phyloP scores from a whole-genome alignment of 2,797 vertebrate species.

The Pelodytes ibericus region DNA sequence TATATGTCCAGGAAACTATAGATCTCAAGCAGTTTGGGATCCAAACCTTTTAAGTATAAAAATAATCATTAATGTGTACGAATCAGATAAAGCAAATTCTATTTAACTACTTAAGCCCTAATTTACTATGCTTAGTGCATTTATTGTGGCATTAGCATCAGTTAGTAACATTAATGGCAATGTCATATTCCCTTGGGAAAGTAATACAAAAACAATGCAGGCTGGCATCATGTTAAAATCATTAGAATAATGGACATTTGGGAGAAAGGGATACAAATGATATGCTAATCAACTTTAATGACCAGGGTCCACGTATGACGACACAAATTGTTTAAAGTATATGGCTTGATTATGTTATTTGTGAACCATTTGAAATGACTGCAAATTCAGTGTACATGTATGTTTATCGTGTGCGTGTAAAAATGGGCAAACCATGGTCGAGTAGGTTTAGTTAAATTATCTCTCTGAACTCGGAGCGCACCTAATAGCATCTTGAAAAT shows the following conservation, averaged over 20 bases:
- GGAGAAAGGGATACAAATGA: neutral
- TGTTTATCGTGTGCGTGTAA: too few relatives aligned
- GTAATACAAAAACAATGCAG: neutral
- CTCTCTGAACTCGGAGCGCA: too few relatives aligned
- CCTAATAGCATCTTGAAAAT: too few relatives aligned
- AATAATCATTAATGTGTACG: neutral
- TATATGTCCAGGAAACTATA: neutral
- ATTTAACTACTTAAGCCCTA: constrained; percentile 8
- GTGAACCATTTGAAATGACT: neutral
- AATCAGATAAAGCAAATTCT: neutral
- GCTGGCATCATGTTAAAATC: neutral
- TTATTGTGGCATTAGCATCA: constrained; percentile 24
- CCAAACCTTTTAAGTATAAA: neutral
- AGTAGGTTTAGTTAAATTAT: too few relatives aligned
- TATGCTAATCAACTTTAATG: neutral
- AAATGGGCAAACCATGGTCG: too few relatives aligned
- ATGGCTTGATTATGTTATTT: neutral
- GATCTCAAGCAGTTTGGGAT: neutral
- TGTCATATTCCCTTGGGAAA: constrained; percentile 6
- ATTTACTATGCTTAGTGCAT: constrained; percentile 2
- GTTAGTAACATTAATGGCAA: constrained; percentile 22
- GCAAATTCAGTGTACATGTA: too few relatives aligned
- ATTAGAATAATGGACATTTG: constrained; percentile 6
- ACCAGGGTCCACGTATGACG: neutral
- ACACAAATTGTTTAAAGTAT: neutral